Evolutionary conservation across 2,113 vertebrate species (phyloP), one percentile per base, ranked within the genome.

Genomic region (Chloroceryle aenea): DNA sequence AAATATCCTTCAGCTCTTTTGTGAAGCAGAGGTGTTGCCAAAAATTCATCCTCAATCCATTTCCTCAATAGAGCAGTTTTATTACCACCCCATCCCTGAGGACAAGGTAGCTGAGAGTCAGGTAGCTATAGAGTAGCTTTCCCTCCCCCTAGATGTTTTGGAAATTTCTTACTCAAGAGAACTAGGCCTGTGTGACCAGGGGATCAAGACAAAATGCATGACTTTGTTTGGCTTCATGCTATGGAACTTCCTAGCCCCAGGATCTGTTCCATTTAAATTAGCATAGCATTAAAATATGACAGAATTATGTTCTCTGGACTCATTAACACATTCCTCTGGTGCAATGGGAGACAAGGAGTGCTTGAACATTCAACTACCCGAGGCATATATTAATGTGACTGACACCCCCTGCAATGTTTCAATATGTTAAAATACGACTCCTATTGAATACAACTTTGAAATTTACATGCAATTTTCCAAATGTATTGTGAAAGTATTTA

Each of bases 201-300:
- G 26, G 45, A 86, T 43, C 87, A 74, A 61, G 85, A n/a, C 55
- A 94, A 86, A 97, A 97, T 52, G 20, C 40, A 62, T 43, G 32
- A 71, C 21, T 93, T 96, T 34, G 43, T 87, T 93, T 95, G 85
- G 18, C 52, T 93, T 20, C 74, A 18, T 69, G 42, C 68, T 77
- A 50, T 52, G 90, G 58, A 73, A 74, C 47, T 73, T 83, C 56
- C 55, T 89, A 86, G 84, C 82, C 92, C 62, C 43, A 91, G 80
- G 85, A 94, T 93, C 93, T 80, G 43, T 97, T 95, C 79, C 72
- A 48, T 62, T 93, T 79, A 74, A 93, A 93, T 96, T 95, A 92
- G 75, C 86, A 79, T 25, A 94, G n/a, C 76, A 91, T 95, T 95
- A 93, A 93, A 94, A 94, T 87, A 90, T 34, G 89, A 78, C 72